Evolutionary conservation across 2,113 vertebrate species (phyloP).

Genomic region (Naja naja): DNA sequence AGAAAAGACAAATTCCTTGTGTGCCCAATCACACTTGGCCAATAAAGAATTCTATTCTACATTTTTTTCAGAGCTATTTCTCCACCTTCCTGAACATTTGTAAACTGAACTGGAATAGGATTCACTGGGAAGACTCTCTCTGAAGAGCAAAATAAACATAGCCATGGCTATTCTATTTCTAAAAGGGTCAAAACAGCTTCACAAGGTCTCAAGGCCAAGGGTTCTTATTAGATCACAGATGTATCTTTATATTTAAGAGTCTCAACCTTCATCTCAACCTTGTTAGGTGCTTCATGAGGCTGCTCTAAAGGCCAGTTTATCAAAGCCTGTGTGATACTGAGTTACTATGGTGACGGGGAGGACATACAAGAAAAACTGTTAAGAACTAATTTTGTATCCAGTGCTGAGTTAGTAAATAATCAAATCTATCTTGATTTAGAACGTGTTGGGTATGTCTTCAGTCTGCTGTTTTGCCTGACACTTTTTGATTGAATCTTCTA

Average conservation of each 20-base stretch:
- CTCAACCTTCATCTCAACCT: background rate
- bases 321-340: background rate
- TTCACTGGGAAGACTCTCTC: background rate
- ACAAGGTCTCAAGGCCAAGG: background rate
- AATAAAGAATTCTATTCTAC: no score
- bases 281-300: conserved; percentile 1
- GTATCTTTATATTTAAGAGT: background rate
- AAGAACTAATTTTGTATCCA: conserved; percentile 21
- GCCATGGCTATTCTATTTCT: background rate
- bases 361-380: background rate
- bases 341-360: conserved; percentile 20
- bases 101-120: background rate
- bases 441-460: background rate
- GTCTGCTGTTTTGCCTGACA: background rate
- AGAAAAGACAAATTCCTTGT: no score
- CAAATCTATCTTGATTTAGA: conserved; percentile 23
- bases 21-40: no score
- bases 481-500: background rate
- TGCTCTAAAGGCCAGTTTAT: background rate
- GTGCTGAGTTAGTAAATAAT: conserved; percentile 27
- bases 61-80: background rate
- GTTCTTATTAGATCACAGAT: background rate
- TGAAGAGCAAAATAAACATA: background rate
- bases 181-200: background rate
- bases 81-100: background rate